Base-by-base conservation (phyloP, 1,140 invertebrate species). In the Hermetia illucens region DNA sequence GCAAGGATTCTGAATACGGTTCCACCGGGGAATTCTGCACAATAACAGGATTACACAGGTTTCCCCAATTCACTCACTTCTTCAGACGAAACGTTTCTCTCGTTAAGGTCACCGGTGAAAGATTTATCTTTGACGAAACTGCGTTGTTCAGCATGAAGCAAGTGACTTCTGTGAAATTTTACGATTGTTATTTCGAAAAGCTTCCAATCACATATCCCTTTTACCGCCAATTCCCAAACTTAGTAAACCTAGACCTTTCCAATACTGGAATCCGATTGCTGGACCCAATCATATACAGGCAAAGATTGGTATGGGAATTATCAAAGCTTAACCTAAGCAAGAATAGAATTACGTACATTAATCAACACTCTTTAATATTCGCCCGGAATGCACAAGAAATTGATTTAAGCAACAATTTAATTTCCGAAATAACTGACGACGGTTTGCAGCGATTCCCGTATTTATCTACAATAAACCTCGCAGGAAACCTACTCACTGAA, bases 81-180 rank as follows among this genome's bases (percentile, higher is more conserved):
- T 27, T 37, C 40, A 22, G 55, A 46, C 0, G 55, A 55, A 13
- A 34, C 44, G 44, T 50, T 53, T n/a, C n/a, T n/a, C n/a, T n/a
- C n/a, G n/a, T n/a, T n/a, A n/a, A n/a, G n/a, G n/a, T n/a, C n/a
- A n/a, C n/a, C n/a, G n/a, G n/a, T n/a, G n/a, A n/a, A n/a, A n/a
- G n/a, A n/a, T n/a, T n/a, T n/a, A n/a, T n/a, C n/a, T n/a, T n/a
- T n/a, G n/a, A n/a, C n/a, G n/a, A n/a, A n/a, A n/a, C n/a, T n/a
- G n/a, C n/a, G n/a, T n/a, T n/a, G n/a, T n/a, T n/a, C n/a, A n/a
- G n/a, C n/a, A n/a, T n/a, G n/a, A n/a, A n/a, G n/a, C n/a, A n/a
- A n/a, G n/a, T n/a, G n/a, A 55, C 52, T 44, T 58, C 51, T 27
- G 57, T 60, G 51, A 60, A 60, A 37, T 60, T 60, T 44, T 57